Conservation (phyloP, 1,140 invertebrate species). For the Tetragonula clypearis region DNA sequence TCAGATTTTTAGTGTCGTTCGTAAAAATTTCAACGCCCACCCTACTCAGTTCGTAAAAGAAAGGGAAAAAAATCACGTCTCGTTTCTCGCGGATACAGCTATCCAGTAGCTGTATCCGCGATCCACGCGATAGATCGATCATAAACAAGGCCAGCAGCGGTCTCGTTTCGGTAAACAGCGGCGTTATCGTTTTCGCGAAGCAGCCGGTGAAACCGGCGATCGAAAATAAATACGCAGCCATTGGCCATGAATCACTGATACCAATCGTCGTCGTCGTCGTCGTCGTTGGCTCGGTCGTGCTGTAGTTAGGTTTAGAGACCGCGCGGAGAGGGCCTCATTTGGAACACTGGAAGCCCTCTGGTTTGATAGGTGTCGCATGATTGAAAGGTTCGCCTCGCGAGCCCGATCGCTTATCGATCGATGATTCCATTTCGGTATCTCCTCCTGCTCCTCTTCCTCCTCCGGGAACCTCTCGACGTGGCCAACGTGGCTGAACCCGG, state of each 20-base stretch:
- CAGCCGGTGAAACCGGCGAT: conserved; percentile 53
- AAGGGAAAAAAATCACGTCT: too few species aligned
- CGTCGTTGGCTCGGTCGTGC: conserved; percentile 17
- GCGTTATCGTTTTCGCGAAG: conserved; percentile 26
- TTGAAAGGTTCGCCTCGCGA: conserved; percentile 72
- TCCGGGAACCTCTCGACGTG: conserved; percentile 24
- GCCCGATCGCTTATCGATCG: conserved; percentile 72
- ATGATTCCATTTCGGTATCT: conserved; percentile 72
- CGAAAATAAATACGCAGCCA: conserved; percentile 55
- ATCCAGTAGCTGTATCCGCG: background rate
- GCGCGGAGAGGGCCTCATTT: conserved; percentile 49
- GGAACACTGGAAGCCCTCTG: conserved; percentile 54
- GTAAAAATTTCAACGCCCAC: too few species aligned
- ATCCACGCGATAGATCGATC: conserved; percentile 9
- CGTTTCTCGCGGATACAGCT: too few species aligned
- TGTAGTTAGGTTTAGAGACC: background rate
- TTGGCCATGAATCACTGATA: conserved; percentile 70
- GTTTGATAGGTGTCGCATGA: conserved; percentile 75
- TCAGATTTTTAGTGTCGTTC: too few species aligned
- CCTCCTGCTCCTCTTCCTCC: background rate
- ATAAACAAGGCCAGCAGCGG: background rate
- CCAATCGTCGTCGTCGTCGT: conserved; percentile 31
- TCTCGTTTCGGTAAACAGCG: background rate
- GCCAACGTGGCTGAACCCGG: background rate
- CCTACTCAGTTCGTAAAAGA: too few species aligned